Base-by-base conservation (phyloP, 2,797 vertebrate genomes). In the Atherinosoma microstoma region DNA sequence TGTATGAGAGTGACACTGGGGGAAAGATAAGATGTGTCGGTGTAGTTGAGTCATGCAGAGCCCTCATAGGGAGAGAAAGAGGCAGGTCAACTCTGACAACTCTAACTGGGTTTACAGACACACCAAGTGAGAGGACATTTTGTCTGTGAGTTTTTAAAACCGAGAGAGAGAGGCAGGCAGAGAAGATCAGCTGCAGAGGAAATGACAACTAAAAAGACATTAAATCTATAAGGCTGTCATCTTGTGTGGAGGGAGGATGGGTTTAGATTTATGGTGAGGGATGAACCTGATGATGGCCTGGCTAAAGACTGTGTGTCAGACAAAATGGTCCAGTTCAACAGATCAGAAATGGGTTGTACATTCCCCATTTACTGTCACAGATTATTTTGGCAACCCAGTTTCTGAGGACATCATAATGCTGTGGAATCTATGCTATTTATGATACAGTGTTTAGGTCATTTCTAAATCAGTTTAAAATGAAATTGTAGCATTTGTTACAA, bases 61-160 rank as follows among this genome's bases (percentile, higher is more conserved):
- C 72, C 69, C 90, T 91, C 91, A 15, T 82, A 87, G 92, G 91
- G 91, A 93, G 88, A 81, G 86, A 85, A 88, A 91, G 81, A 88
- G 84, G 84, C 86, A 79, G 90, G 91, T 90, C 90, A 92, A 78
- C 79, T 76, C 84, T 89, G 83, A 92, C 86, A 90, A 85, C 86
- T 90, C 81, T 22, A 78, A 85, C 79, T 77, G 80, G 72, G 85
- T 32, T 70, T 83, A 80, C 54, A 76, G 53, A 47, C 67, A 79
- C 58, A 75, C 65, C 38, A 60, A 80, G 77, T 22, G 35, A 49
- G 60, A 70, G 56, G 67, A 77, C 64, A 49, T 32, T 49, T 29
- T 45, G 35, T 45, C n/a, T 20, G 18, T 64, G 30, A 42, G 38
- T 61, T 49, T 35, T 36, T 30, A 27, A 36, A 56, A 20, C 62